Percentiles rank a stretch among this genome's conserved stretches.
Evolutionary conservation across 2,888 invertebrate species (phyloP).

Genomic region (Oxyteleia sp.): DNA sequence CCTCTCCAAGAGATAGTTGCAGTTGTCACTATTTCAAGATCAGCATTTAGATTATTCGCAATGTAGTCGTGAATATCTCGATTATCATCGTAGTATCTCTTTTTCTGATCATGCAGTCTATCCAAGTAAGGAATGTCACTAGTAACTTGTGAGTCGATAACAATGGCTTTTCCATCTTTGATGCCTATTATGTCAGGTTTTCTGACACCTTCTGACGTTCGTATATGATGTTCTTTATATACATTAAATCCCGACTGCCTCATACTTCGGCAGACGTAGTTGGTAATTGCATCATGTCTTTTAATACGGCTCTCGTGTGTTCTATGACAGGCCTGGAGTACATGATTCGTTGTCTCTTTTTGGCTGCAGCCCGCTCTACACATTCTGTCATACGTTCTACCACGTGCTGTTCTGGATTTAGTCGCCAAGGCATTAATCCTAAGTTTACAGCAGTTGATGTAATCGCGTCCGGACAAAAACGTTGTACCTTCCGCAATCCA

Average conservation of each 20-base stretch:
- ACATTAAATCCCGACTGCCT: conserved; percentile 75
- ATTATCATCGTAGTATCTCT: no score
- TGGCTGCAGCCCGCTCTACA: conserved; percentile 59
- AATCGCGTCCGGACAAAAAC: conserved; percentile 53
- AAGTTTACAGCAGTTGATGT: conserved; percentile 18
- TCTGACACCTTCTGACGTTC: no score
- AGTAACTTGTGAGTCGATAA: no score
- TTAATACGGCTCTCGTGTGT: conserved; percentile 79
- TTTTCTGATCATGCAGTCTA: no score
- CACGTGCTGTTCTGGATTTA: conserved; percentile 19
- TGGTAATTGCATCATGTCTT: conserved; percentile 79
- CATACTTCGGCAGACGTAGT: conserved; percentile 17
- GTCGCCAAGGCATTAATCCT: conserved; percentile 57
- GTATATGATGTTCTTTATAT: conserved; percentile 77
- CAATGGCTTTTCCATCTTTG: no score
- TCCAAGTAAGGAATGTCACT: no score
- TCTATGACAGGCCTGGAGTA: conserved; percentile 54
- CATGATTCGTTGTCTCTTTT: conserved; percentile 55
- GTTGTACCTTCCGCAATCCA: conserved; percentile 53
- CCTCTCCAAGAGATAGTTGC: no score
- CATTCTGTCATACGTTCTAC: not conserved
- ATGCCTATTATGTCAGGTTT: no score
- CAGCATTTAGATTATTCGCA: no score
- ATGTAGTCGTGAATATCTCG: no score
- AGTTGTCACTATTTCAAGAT: no score